Conservation (phyloP, 2,797 vertebrate genomes). For the Sphaeramia orbicularis region DNA sequence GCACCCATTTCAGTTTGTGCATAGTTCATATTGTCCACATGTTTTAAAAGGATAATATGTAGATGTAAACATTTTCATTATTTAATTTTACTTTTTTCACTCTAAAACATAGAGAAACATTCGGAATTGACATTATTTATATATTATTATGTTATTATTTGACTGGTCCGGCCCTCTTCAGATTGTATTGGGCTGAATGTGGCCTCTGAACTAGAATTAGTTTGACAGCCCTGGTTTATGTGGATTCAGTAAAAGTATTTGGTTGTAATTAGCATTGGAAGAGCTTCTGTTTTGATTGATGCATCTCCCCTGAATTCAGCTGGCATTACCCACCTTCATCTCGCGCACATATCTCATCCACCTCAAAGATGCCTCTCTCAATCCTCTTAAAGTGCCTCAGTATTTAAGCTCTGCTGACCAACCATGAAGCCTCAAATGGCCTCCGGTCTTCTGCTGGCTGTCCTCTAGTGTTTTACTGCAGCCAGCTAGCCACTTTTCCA, state of each 20-base stretch:
- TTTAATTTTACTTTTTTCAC: too few species aligned
- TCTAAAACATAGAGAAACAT: too few species aligned
- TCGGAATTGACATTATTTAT: too few species aligned
- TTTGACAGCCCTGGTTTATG: too few species aligned
- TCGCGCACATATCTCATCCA: conserved; percentile 14
- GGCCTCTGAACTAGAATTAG: too few species aligned
- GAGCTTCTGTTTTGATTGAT: conserved; percentile 5
- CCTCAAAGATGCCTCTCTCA: conserved; percentile 39
- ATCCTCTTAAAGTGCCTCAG: conserved; percentile 41
- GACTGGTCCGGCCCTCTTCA: too few species aligned
- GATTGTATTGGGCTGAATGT: too few species aligned
- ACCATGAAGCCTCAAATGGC: conserved; percentile 51
- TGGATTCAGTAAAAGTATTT: conserved; percentile 1
- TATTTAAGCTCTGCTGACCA: conserved; percentile 65
- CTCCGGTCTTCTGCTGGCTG: conserved; percentile 58
- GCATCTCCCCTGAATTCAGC: conserved; percentile 31
- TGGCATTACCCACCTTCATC: conserved; percentile 31
- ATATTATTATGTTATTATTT: too few species aligned
- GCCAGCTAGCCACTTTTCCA: conserved; percentile 50
- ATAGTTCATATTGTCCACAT: too few species aligned
- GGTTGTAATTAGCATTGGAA: conserved; percentile 7
- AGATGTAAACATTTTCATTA: too few species aligned
- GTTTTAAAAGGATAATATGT: too few species aligned
- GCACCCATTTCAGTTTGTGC: too few species aligned
- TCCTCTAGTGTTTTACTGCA: conserved; percentile 68